Conservation (phyloP, 2,113 vertebrate species). For the Sylvilagus bachmani region DNA sequence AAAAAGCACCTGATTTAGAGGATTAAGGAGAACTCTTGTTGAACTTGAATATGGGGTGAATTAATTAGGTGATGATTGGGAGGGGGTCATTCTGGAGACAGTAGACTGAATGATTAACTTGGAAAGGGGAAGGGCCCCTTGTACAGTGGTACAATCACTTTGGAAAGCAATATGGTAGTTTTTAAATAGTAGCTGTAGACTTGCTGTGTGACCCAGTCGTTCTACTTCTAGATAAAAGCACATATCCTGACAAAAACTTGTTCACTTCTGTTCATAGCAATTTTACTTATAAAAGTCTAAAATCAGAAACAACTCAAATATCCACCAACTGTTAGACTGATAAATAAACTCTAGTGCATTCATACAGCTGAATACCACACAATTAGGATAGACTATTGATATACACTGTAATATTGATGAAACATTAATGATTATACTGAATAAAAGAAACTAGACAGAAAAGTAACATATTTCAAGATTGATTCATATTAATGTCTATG, state of each 20-base stretch:
- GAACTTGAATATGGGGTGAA: background rate
- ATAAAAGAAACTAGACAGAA: background rate
- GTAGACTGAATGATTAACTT: background rate
- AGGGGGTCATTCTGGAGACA: background rate
- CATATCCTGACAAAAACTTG: background rate
- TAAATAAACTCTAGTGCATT: background rate
- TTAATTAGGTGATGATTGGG: background rate
- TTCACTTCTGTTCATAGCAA: background rate
- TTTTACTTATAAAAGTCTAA: background rate
- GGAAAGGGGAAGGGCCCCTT: background rate
- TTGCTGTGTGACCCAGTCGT: background rate
- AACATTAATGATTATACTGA: background rate
- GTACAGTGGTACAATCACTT: background rate
- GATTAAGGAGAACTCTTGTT: background rate
- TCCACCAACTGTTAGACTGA: background rate
- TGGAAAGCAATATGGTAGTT: background rate
- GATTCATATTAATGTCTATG: background rate
- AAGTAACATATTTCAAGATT: background rate
- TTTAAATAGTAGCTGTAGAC: background rate
- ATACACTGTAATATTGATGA: background rate
- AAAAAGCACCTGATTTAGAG: background rate
- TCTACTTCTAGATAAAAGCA: background rate
- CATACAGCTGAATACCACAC: background rate
- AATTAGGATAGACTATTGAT: background rate
- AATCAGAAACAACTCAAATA: background rate